Evolutionary conservation across 1,140 invertebrate genomes (phyloP).

Genomic region (Sesamia nonagrioides): DNA sequence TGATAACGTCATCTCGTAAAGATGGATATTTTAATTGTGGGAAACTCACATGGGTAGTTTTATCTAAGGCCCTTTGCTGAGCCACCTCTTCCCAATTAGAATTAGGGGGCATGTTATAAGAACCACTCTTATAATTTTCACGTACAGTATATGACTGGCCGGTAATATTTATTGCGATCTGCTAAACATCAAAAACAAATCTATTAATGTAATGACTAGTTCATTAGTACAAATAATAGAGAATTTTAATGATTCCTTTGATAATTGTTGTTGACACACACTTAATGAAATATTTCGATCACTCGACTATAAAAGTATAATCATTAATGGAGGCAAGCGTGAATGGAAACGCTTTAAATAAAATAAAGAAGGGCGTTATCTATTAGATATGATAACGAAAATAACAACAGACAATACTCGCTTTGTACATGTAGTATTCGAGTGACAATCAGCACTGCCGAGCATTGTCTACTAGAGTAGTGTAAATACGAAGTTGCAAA

Average conservation of each 20-base stretch:
- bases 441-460: too few relatives aligned
- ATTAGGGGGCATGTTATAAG: slow-evolving; percentile 59
- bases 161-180: not conserved
- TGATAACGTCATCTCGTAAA: slow-evolving; percentile 77
- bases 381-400: too few relatives aligned
- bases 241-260: slow-evolving; percentile 3
- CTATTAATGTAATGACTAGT: slow-evolving; percentile 6
- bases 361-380: too few relatives aligned
- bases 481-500: too few relatives aligned
- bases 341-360: too few relatives aligned
- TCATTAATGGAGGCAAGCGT: too few relatives aligned
- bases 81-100: slow-evolving; percentile 60
- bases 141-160: not conserved
- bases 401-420: too few relatives aligned
- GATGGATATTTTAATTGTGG: slow-evolving; percentile 85
- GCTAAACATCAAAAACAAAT: not conserved
- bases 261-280: slow-evolving; percentile 25
- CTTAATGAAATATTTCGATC: not conserved
- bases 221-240: slow-evolving; percentile 18
- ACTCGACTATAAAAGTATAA: too few relatives aligned
- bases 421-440: too few relatives aligned
- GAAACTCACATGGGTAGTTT: slow-evolving; percentile 77
- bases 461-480: too few relatives aligned
- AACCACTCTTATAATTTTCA: not conserved
- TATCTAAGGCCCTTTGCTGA: slow-evolving; percentile 63